Percentiles rank a stretch among this genome's conserved stretches.
Evolutionary conservation across 92 coral and sea anemone genomes (phyloP).

Genomic region (Ricordea florida): DNA sequence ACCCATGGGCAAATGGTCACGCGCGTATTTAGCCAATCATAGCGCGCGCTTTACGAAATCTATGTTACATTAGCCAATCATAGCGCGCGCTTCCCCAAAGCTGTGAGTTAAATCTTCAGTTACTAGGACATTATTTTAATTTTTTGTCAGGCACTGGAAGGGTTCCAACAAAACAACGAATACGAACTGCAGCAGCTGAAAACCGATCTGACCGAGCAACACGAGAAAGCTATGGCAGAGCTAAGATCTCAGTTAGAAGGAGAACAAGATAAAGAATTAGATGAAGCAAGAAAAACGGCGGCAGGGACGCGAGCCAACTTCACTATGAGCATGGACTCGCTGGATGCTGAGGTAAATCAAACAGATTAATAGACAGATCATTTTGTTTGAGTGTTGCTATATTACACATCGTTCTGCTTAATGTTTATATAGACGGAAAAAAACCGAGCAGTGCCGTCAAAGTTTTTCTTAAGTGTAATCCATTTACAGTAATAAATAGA

Average conservation of each 20-base stretch:
- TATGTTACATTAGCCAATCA: too few relatives aligned
- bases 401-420: too few relatives aligned
- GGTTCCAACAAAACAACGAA: constrained; percentile 84
- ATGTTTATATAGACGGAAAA: too few relatives aligned
- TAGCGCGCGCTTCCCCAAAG: background rate
- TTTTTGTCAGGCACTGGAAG: constrained; percentile 69
- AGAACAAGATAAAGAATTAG: constrained; percentile 66
- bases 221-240: constrained; percentile 88
- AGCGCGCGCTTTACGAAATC: too few relatives aligned
- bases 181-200: constrained; percentile 91
- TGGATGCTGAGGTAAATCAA: constrained; percentile 82
- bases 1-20: too few relatives aligned
- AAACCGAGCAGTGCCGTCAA: too few relatives aligned
- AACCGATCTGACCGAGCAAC: constrained; percentile 89
- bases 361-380: too few relatives aligned
- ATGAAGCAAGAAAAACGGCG: constrained; percentile 52
- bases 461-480: too few relatives aligned
- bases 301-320: constrained; percentile 53
- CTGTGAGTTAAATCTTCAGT: background rate
- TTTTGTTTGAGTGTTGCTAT: too few relatives aligned
- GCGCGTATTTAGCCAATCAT: too few relatives aligned
- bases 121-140: background rate
- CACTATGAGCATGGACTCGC: constrained; percentile 79
- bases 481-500: too few relatives aligned
- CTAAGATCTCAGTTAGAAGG: constrained; percentile 69